Percentiles rank a stretch among this genome's conserved stretches.
Evolutionary conservation across 2,888 invertebrate genomes (phyloP).

Genomic region (Meliscaeva auricollis): DNA sequence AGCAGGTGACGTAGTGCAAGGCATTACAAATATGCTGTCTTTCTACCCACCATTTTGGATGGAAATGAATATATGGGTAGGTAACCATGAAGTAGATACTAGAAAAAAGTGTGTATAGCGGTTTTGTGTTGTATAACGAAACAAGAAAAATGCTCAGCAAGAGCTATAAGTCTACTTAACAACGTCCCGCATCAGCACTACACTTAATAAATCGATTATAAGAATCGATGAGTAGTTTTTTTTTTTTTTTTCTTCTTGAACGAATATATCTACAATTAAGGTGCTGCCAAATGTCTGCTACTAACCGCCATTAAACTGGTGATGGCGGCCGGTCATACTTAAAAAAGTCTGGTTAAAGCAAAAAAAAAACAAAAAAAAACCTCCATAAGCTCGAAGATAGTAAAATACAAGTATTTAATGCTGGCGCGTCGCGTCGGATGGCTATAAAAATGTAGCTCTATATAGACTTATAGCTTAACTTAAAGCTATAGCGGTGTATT

Average conservation of each 20-base stretch:
- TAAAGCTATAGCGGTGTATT: constrained; percentile 48
- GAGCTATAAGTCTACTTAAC: background rate
- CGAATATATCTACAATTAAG: constrained; percentile 30
- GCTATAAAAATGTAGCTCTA: constrained; percentile 37
- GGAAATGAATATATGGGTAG: constrained; percentile 1
- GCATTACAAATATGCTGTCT: constrained; percentile 19
- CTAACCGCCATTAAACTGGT: constrained; percentile 13
- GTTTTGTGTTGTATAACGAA: constrained; percentile 22
- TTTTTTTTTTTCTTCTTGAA: background rate
- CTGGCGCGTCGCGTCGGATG: constrained; percentile 59
- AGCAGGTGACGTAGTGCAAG: constrained; percentile 51
- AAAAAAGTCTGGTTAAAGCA: constrained; percentile 13
- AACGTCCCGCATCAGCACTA: background rate
- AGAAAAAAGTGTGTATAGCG: background rate
- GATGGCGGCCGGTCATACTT: constrained; percentile 30
- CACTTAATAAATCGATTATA: constrained; percentile 38
- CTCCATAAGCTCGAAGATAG: constrained; percentile 50
- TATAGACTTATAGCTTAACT: constrained; percentile 43
- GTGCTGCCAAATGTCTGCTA: constrained; percentile 37
- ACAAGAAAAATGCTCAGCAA: constrained; percentile 4
- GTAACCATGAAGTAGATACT: constrained; percentile 19
- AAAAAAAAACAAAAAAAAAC: constrained; percentile 23
- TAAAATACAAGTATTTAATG: constrained; percentile 67
- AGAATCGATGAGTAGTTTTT: constrained; percentile 45
- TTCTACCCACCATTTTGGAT: constrained; percentile 6